These are phyloP conservation scores for Lutjanus erythropterus DNA, from an alignment of 2,113 vertebrate genomes.

Conservation along the genomic window DNA sequence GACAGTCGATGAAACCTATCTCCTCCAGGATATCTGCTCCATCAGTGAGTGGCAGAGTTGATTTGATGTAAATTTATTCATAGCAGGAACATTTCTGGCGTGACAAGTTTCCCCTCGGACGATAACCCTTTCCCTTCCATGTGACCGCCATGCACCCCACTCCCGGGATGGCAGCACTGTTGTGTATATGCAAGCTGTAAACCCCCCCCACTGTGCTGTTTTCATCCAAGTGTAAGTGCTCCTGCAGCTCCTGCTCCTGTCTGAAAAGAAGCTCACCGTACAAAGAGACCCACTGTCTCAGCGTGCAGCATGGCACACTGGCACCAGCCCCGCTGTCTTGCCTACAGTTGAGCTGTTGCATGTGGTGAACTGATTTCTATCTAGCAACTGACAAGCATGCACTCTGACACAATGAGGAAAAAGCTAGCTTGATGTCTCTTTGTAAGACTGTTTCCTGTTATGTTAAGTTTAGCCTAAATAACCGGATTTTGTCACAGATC, in stretches of 20 bases:
- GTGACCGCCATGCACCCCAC: slow-evolving; percentile 48
- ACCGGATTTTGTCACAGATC: not conserved
- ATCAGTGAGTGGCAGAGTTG: slow-evolving; percentile 36
- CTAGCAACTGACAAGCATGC: slow-evolving; percentile 11
- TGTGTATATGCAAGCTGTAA: slow-evolving; percentile 37
- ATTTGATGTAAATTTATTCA: slow-evolving; percentile 73
- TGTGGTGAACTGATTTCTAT: slow-evolving; percentile 32
- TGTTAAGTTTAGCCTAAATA: not conserved
- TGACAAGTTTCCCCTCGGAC: slow-evolving; percentile 60
- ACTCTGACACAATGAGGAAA: not conserved
- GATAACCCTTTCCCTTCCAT: slow-evolving; percentile 48
- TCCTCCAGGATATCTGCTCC: slow-evolving; percentile 34
- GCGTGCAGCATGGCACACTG: slow-evolving; percentile 65
- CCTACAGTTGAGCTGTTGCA: slow-evolving; percentile 36
- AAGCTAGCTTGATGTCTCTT: not conserved
- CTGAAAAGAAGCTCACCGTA: slow-evolving; percentile 54
- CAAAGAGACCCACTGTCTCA: slow-evolving; percentile 72
- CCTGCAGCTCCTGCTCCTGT: slow-evolving; percentile 67
- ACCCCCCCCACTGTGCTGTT: slow-evolving; percentile 32
- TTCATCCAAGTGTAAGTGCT: slow-evolving; percentile 63
- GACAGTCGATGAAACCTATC: slow-evolving; percentile 12
- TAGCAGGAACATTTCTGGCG: slow-evolving; percentile 51
- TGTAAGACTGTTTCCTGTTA: not conserved
- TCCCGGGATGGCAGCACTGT: slow-evolving; percentile 34
- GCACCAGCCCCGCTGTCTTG: slow-evolving; percentile 60